Conservation (phyloP, 2,113 vertebrate species). For the Tetraodon nigroviridis region DNA sequence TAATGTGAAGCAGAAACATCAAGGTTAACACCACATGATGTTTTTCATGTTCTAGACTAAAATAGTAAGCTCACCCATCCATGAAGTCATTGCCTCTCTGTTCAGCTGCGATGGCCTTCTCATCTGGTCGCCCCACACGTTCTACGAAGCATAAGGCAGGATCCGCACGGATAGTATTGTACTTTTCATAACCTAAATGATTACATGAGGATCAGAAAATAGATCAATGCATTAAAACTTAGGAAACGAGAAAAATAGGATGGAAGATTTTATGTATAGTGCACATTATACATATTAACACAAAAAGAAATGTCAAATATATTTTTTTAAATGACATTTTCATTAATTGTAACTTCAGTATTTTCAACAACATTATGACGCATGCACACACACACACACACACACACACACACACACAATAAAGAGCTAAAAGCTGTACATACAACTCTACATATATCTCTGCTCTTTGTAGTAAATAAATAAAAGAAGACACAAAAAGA, state of each 20-base stretch:
- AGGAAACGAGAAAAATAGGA: neutral
- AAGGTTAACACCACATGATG: neutral
- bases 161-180: conserved; percentile 95
- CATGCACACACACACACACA: too few species aligned
- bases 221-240: conserved; percentile 10
- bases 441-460: too few species aligned
- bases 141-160: conserved; percentile 92
- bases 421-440: too few species aligned
- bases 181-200: conserved; percentile 92
- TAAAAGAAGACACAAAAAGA: neutral
- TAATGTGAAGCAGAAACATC: neutral
- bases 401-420: too few species aligned
- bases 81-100: conserved; percentile 96
- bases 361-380: too few species aligned
- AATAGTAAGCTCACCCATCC: conserved; percentile 82
- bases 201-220: conserved; percentile 20
- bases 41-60: neutral
- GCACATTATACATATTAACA: too few species aligned
- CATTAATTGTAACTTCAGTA: neutral
- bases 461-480: too few species aligned
- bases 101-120: conserved; percentile 96
- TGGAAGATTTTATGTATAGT: conserved; percentile 19
- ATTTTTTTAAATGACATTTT: neutral
- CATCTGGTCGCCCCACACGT: conserved; percentile 91
- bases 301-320: neutral